Conservation (phyloP, 1,140 invertebrate genomes). For the Phymorhynchus buccinoides region DNA sequence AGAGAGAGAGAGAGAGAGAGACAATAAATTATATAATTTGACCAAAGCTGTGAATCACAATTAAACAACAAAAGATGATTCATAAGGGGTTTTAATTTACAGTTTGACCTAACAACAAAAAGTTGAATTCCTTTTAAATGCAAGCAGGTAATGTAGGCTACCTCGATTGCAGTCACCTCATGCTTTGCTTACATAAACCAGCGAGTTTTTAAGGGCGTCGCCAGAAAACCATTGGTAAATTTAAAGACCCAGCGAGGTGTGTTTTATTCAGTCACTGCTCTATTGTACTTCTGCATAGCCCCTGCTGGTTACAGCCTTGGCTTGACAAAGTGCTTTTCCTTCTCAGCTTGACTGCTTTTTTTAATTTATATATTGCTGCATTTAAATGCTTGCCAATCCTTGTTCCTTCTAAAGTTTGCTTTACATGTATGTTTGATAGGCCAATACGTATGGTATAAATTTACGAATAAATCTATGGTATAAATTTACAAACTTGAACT, state of each 20-base stretch:
- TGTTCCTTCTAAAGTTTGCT: background rate
- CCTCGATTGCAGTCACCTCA: background rate
- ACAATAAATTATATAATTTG: background rate
- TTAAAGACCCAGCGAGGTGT: background rate
- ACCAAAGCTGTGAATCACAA: too few species aligned
- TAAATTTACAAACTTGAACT: too few species aligned
- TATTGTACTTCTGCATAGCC: background rate
- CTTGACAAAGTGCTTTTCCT: background rate
- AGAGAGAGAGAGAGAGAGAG: slow-evolving; percentile 17
- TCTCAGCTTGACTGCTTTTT: background rate
- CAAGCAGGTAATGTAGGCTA: background rate
- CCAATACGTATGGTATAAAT: too few species aligned
- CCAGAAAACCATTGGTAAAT: background rate
- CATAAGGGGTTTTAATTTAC: background rate
- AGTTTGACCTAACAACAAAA: background rate
- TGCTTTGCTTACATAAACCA: background rate
- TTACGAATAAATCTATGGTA: too few species aligned
- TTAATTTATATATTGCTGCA: background rate
- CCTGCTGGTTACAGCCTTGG: background rate
- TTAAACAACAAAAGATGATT: too few species aligned
- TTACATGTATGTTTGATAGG: too few species aligned
- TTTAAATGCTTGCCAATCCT: background rate
- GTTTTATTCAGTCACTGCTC: background rate
- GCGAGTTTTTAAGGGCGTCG: background rate
- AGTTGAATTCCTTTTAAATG: background rate